Percentiles rank a stretch among this genome's conserved stretches.
These are phyloP conservation scores for Montipora cactus DNA, from an alignment of 64 coral and sea anemone genomes.

Conservation along the genomic window DNA sequence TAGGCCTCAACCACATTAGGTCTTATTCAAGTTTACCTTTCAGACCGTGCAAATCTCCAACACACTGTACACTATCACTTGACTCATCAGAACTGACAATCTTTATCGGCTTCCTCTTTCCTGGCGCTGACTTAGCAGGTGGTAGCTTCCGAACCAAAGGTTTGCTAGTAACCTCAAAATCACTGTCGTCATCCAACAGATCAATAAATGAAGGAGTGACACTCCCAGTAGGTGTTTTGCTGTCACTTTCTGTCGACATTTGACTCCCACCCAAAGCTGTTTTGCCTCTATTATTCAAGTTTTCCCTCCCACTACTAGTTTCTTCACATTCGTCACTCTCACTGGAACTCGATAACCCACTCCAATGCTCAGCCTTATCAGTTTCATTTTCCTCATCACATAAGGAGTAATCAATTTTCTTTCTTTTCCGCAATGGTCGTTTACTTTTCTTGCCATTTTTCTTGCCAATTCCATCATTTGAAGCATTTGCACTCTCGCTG, in stretches of 20 bases:
- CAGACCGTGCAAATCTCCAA: not conserved
- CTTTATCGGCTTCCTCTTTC: constrained; percentile 3
- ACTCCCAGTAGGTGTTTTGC: not conserved
- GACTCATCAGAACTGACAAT: constrained; percentile 70
- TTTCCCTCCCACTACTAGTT: not conserved
- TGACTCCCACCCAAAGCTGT: not conserved
- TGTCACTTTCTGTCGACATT: not conserved
- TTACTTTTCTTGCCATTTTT: not conserved
- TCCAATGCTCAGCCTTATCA: constrained; percentile 28
- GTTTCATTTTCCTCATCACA: not conserved
- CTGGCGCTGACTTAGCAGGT: not conserved
- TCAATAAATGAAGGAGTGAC: constrained; percentile 36
- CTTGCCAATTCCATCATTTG: not conserved
- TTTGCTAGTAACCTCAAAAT: constrained; percentile 71
- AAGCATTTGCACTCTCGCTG: not conserved
- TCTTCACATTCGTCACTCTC: constrained; percentile 36
- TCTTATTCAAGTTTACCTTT: not conserved
- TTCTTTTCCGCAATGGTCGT: constrained; percentile 44
- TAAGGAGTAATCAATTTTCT: constrained; percentile 48
- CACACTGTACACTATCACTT: constrained; percentile 39
- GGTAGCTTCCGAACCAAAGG: constrained; percentile 30
- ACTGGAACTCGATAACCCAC: constrained; percentile 19
- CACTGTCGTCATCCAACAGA: constrained; percentile 62
- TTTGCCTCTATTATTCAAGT: not conserved
- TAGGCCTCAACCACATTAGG: not conserved